Conservation (phyloP, 2,888 invertebrate genomes). For the Ptilodon capucinus region DNA sequence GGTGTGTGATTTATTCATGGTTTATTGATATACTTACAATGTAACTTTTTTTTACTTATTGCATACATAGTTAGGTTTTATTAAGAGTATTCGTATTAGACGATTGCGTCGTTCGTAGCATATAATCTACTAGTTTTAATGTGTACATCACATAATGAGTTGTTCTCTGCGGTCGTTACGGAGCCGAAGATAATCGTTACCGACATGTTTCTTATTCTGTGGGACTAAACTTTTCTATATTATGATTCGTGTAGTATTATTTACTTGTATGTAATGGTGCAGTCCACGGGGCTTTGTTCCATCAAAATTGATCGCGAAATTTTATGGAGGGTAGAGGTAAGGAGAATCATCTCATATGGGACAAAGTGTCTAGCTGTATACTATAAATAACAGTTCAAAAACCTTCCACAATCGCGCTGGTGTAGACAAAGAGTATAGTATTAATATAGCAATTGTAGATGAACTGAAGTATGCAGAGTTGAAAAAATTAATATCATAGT, state of each 20-base stretch:
- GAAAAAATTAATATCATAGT: too few species aligned
- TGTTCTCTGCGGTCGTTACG: conserved; percentile 34
- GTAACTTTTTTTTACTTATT: conserved; percentile 30
- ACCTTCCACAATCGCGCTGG: too few species aligned
- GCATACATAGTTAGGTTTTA: conserved; percentile 33
- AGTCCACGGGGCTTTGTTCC: conserved; percentile 21
- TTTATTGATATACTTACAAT: conserved; percentile 24
- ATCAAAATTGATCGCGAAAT: conserved; percentile 9
- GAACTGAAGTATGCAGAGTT: too few species aligned
- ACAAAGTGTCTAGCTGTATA: too few species aligned
- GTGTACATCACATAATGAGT: conserved; percentile 53
- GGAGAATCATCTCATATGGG: too few species aligned
- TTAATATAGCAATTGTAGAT: too few species aligned
- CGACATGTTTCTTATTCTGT: conserved; percentile 39
- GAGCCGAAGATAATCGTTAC: conserved; percentile 64
- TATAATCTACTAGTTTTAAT: conserved; percentile 64
- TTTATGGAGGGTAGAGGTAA: too few species aligned
- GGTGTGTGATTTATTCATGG: conserved; percentile 34
- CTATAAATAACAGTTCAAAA: too few species aligned
- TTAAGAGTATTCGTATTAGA: conserved; percentile 31
- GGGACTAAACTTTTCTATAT: conserved; percentile 29
- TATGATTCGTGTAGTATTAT: conserved; percentile 29
- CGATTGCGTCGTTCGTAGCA: conserved; percentile 42
- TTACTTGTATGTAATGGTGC: conserved; percentile 11
- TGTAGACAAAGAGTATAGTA: too few species aligned